Evolutionary conservation across 2,888 invertebrate genomes (phyloP).

Genomic region (Agriopis aurantiaria): DNA sequence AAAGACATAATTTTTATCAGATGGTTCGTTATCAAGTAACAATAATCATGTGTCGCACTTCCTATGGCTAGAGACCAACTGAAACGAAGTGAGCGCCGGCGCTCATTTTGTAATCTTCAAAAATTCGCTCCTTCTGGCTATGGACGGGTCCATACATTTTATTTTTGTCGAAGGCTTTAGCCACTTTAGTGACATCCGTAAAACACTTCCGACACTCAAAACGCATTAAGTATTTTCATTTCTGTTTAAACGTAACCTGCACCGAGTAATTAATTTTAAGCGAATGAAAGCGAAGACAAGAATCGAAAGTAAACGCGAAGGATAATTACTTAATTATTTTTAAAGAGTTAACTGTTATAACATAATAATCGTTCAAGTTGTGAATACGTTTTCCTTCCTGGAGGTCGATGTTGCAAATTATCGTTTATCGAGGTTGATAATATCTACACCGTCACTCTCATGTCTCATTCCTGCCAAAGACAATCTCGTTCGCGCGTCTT

Average conservation of each 20-base stretch:
- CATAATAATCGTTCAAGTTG: slow-evolving; percentile 5
- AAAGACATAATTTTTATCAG: too few relatives aligned
- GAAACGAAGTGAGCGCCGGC: too few relatives aligned
- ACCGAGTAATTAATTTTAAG: slow-evolving; percentile 8
- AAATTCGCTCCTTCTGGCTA: too few relatives aligned
- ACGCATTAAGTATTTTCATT: background rate
- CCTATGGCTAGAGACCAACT: too few relatives aligned
- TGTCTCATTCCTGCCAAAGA: too few relatives aligned
- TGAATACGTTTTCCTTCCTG: slow-evolving; percentile 11
- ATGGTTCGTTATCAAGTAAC: too few relatives aligned
- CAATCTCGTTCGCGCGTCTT: too few relatives aligned
- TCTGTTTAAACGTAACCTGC: background rate
- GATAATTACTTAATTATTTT: slow-evolving; percentile 17
- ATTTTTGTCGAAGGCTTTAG: too few relatives aligned
- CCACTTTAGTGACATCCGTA: too few relatives aligned
- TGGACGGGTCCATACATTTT: too few relatives aligned
- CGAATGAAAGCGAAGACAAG: slow-evolving; percentile 14
- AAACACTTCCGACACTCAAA: background rate
- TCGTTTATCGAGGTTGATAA: background rate
- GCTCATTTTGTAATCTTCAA: too few relatives aligned
- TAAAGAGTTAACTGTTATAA: slow-evolving; percentile 14
- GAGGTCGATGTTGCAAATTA: background rate
- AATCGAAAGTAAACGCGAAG: slow-evolving; percentile 20
- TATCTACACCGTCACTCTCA: background rate
- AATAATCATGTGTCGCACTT: too few relatives aligned